Percentiles rank a stretch among this genome's conserved stretches.
Evolutionary conservation across 2,888 invertebrate species (phyloP).

Genomic region (Eupithecia centaureata): DNA sequence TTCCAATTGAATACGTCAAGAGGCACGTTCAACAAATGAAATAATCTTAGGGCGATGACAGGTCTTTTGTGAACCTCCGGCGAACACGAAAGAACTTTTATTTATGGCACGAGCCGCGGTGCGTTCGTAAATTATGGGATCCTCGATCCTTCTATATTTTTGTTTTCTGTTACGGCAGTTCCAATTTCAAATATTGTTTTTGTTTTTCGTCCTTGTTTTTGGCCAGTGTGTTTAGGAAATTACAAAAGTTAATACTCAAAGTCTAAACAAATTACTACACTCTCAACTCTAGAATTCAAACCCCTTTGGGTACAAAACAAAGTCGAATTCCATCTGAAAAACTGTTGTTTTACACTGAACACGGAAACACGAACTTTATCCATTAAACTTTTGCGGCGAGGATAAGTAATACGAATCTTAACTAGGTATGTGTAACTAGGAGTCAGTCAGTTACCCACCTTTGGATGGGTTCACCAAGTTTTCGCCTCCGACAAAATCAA

Average conservation of each 20-base stretch:
- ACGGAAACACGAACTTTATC: conserved; percentile 25
- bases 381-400: conserved; percentile 20
- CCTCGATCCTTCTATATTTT: neutral
- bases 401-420: conserved; percentile 2
- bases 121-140: conserved; percentile 15
- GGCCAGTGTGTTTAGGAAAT: neutral
- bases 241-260: neutral
- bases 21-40: conserved; percentile 42
- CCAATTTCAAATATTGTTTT: conserved; percentile 6
- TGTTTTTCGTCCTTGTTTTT: neutral
- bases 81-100: conserved; percentile 14
- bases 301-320: neutral
- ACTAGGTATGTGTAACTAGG: conserved; percentile 24
- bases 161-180: neutral
- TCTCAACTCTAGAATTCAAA: neutral
- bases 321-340: neutral
- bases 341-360: neutral
- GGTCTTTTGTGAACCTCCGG: conserved; percentile 33
- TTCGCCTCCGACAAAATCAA: neutral
- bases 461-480: neutral
- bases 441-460: conserved; percentile 32
- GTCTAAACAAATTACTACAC: neutral
- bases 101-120: conserved; percentile 21
- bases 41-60: conserved; percentile 38
- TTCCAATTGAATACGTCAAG: conserved; percentile 39